Evolutionary conservation across 2,888 invertebrate genomes (phyloP).

Genomic region (Drosophila bunnanda): DNA sequence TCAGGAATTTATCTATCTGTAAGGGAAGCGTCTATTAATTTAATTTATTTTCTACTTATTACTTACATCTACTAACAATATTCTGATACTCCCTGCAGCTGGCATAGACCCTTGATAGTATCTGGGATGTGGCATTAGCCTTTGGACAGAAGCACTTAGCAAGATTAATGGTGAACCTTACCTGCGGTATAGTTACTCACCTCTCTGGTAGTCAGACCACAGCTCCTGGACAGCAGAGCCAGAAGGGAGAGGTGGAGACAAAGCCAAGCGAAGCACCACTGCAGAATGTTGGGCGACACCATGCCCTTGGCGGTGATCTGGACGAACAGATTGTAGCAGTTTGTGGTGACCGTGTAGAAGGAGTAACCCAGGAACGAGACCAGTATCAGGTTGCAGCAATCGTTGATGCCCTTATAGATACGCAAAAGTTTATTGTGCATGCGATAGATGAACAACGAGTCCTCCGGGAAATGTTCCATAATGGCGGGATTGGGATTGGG

Average conservation of each 20-base stretch:
- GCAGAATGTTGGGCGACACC: slow-evolving; percentile 70
- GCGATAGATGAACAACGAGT: slow-evolving; percentile 80
- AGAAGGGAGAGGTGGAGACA: slow-evolving; percentile 72
- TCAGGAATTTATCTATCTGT: slow-evolving; percentile 84
- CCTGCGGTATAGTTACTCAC: slow-evolving; percentile 52
- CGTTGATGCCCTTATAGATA: slow-evolving; percentile 80
- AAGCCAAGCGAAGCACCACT: slow-evolving; percentile 77
- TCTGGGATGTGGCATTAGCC: slow-evolving; percentile 83
- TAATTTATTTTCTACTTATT: not conserved
- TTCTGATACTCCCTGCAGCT: slow-evolving; percentile 82
- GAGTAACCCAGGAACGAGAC: slow-evolving; percentile 82
- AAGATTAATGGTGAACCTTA: not conserved
- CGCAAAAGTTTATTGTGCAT: slow-evolving; percentile 80
- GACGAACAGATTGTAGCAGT: slow-evolving; percentile 82
- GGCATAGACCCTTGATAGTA: slow-evolving; percentile 82
- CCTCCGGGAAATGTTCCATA: slow-evolving; percentile 77
- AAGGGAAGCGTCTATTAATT: not conserved
- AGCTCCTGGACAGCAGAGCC: slow-evolving; percentile 73
- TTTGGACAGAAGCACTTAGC: slow-evolving; percentile 51
- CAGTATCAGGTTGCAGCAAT: slow-evolving; percentile 80
- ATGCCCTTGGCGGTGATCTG: slow-evolving; percentile 76
- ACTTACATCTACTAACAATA: slow-evolving; percentile 69
- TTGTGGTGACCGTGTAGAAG: slow-evolving; percentile 83
- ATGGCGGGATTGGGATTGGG: not conserved
- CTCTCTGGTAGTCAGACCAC: slow-evolving; percentile 79